These are phyloP conservation scores for Diaperis boleti DNA, from an alignment of 2,888 invertebrate genomes.

Conservation along the genomic window DNA sequence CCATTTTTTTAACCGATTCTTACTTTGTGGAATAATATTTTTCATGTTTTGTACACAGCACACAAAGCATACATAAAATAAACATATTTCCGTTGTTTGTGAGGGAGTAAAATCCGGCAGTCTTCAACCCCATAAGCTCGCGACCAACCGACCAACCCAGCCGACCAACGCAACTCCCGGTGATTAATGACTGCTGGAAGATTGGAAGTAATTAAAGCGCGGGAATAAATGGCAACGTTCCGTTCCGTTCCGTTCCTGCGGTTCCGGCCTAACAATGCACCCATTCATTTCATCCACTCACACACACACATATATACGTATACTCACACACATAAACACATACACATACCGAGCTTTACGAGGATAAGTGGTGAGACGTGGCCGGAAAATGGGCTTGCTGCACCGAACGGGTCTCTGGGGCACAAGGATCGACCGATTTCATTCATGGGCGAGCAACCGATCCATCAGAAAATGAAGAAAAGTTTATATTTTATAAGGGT, in stretches of 20 bases:
- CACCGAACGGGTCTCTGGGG: conserved; percentile 33
- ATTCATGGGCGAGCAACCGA: conserved; percentile 26
- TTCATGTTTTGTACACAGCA: not conserved
- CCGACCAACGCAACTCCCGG: conserved; percentile 52
- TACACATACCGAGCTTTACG: conserved; percentile 28
- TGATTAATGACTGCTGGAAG: conserved; percentile 68
- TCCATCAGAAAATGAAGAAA: conserved; percentile 15
- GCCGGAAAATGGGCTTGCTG: conserved; percentile 37
- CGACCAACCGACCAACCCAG: conserved; percentile 42
- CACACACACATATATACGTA: conserved; percentile 46
- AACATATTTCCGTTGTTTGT: not conserved
- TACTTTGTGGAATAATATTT: too few species aligned
- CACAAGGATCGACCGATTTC: conserved; percentile 34
- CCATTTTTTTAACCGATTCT: too few species aligned
- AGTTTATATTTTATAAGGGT: not conserved
- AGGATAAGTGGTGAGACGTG: conserved; percentile 39
- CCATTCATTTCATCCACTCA: conserved; percentile 59
- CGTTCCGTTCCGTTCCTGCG: conserved; percentile 66
- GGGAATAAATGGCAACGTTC: conserved; percentile 67
- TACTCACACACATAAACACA: conserved; percentile 33
- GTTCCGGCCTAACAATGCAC: conserved; percentile 65
- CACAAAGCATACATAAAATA: not conserved
- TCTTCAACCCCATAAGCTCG: conserved; percentile 40
- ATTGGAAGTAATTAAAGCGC: conserved; percentile 68
- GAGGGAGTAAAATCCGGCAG: conserved; percentile 31